These are phyloP conservation scores for Anguilla obscura DNA, from an alignment of 2,797 vertebrate genomes.

Conservation along the genomic window DNA sequence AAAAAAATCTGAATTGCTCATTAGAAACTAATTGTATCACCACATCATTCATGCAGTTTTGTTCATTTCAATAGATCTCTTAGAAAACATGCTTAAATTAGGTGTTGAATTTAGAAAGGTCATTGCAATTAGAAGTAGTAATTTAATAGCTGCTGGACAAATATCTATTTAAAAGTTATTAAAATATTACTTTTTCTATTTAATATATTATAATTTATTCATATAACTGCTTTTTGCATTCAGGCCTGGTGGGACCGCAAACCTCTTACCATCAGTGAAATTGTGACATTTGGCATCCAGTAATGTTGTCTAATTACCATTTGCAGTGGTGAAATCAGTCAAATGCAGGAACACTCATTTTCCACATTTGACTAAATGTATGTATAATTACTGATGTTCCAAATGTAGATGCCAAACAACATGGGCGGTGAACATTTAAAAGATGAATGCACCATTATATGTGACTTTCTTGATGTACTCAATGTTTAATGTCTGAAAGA, in stretches of 20 bases:
- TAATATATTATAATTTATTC: neutral
- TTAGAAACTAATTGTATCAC: slow-evolving; percentile 25
- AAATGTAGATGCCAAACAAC: neutral
- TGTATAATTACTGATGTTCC: neutral
- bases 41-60: neutral
- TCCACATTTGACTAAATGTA: neutral
- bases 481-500: neutral
- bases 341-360: neutral
- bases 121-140: neutral
- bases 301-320: neutral
- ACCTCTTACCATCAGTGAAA: neutral
- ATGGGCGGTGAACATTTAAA: neutral
- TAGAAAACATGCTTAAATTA: neutral
- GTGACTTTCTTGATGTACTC: neutral
- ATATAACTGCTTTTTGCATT: neutral
- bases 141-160: neutral
- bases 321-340: neutral
- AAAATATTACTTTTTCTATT: neutral
- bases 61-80: neutral
- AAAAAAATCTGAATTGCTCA: slow-evolving; percentile 33
- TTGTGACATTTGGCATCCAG: neutral
- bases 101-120: neutral
- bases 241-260: neutral
- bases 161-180: neutral
- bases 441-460: neutral